Percentiles rank a stretch among this genome's conserved stretches.
Evolutionary conservation across 1,140 invertebrate species (phyloP).

Genomic region (Tetraneura akinire): DNA sequence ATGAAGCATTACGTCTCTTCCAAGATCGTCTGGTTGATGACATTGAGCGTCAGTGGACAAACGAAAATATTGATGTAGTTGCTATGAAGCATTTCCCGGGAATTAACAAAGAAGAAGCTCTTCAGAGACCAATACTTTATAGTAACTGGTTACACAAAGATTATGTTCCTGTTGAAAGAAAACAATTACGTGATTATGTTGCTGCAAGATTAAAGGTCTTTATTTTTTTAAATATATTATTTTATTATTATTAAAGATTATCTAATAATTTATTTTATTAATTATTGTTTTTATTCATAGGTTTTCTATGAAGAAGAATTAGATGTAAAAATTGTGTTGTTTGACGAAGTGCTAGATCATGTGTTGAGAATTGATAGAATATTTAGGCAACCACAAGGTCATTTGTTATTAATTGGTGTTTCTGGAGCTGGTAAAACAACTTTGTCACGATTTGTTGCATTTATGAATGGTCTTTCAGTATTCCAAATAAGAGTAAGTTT

Average conservation of each 20-base stretch:
- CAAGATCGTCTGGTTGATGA: constrained; percentile 95
- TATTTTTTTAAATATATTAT: background rate
- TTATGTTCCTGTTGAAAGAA: constrained; percentile 93
- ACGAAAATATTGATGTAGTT: constrained; percentile 94
- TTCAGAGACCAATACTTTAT: constrained; percentile 91
- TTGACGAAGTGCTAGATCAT: constrained; percentile 98
- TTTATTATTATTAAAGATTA: background rate
- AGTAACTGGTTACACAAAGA: constrained; percentile 99
- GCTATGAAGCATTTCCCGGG: constrained; percentile 94
- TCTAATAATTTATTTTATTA: too few species aligned
- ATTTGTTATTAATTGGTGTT: constrained; percentile 93
- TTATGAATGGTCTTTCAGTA: constrained; percentile 99
- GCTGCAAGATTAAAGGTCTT: constrained; percentile 86
- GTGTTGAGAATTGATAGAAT: constrained; percentile 98
- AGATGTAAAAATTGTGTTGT: constrained; percentile 96
- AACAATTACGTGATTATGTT: constrained; percentile 94
- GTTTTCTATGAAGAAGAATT: constrained; percentile 99
- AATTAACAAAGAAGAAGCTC: constrained; percentile 81
- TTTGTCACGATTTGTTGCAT: constrained; percentile 96
- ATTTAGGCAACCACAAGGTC: constrained; percentile 97
- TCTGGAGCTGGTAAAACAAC: constrained; percentile 99
- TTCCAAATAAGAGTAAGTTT: constrained; percentile 89
- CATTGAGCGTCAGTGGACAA: constrained; percentile 93
- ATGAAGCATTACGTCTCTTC: constrained; percentile 96
- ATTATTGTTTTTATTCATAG: too few species aligned